Evolutionary conservation across 2,888 invertebrate genomes (phyloP).

Genomic region (Deilephila elpenor): DNA sequence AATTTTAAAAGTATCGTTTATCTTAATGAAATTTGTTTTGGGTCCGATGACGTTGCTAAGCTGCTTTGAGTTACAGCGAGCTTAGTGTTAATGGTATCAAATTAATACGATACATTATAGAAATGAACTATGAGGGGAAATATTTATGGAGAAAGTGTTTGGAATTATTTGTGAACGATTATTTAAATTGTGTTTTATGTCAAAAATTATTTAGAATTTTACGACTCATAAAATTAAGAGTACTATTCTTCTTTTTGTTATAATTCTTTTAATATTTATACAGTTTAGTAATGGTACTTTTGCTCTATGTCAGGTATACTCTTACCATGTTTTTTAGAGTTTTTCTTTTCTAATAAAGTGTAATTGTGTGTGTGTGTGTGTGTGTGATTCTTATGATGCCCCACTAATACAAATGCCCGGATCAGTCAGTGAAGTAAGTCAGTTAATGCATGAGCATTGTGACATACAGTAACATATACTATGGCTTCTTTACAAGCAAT

Average conservation of each 20-base stretch:
- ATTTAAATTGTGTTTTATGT: conserved; percentile 2
- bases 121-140: not conserved
- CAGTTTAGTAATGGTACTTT: too few relatives aligned
- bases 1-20: conserved; percentile 68
- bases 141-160: conserved; percentile 17
- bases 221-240: too few relatives aligned
- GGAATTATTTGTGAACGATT: not conserved
- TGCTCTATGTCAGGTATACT: too few relatives aligned
- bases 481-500: not conserved
- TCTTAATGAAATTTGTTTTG: conserved; percentile 70
- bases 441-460: not conserved
- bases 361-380: too few relatives aligned
- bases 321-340: too few relatives aligned
- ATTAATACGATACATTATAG: not conserved
- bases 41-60: conserved; percentile 45
- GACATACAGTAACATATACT: not conserved
- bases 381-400: too few relatives aligned
- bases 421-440: not conserved
- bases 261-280: too few relatives aligned
- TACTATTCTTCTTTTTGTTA: too few relatives aligned
- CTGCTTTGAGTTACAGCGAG: conserved; percentile 39
- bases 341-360: too few relatives aligned
- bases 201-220: not conserved
- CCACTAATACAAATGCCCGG: too few relatives aligned
- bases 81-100: conserved; percentile 28